Evolutionary conservation across 2,113 vertebrate species (phyloP), one percentile per base, ranked within the genome.

Genomic region (Phalacrocorax pelagicus): DNA sequence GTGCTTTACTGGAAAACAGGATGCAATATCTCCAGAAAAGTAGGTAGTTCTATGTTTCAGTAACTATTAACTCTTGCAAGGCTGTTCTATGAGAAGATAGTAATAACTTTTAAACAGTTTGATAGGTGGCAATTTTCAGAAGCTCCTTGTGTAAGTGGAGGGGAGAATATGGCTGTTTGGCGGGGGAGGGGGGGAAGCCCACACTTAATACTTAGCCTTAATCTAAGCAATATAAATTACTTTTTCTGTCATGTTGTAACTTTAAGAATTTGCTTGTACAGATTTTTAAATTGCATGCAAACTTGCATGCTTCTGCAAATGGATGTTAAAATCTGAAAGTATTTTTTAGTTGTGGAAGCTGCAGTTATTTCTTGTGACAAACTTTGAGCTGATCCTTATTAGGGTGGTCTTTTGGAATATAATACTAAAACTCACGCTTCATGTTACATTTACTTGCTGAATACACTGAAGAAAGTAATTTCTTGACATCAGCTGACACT

Each of bases 171-270:
- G 21, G 2, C 23, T 73, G 4, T 44, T 82, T 4, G 4, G 38
- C 38, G 38, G 38, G 38, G 38, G 38, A 38, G 38, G 10, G 24
- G 22, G 5, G 23, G 14, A 5, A 20, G 6, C 10, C 14, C 6
- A 46, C 19, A 8, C 17, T 58, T 65, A 80, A 54, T 57, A 10
- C 14, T 11, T 62, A 8, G 3, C 55, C 26, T n/a, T 51, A 36
- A 65, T 46, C 15, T 51, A 38, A 80, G 17, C 15, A 70, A 44
- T 42, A 22, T 2, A 30, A 26, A 51, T 61, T 14, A 20, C 1
- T 58, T 62, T 47, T 86, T 32, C 10, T 1, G 3, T 63, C 2
- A 9, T 9, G 66, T 19, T 9, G 0, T 63, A n/a, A 4, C 24
- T 49, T 59, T 15, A 59, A 59, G n/a, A n/a, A 36, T 23, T 24